These are phyloP conservation scores for Xylocopa sonorina DNA, from an alignment of 1,140 invertebrate species.

Conservation along the genomic window DNA sequence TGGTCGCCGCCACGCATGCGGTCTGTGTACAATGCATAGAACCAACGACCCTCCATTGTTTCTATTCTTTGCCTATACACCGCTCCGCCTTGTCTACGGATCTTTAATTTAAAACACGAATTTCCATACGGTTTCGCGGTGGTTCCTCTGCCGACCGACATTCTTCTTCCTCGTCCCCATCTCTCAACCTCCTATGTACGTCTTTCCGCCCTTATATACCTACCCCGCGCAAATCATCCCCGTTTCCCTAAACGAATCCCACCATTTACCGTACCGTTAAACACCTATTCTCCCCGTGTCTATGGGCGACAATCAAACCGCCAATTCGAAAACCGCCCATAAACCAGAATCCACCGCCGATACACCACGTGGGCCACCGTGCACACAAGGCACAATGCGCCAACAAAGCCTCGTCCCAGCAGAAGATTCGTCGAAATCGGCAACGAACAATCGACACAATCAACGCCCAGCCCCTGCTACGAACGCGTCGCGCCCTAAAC, in stretches of 20 bases:
- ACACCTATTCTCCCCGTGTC: constrained; percentile 48
- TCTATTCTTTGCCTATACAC: constrained; percentile 67
- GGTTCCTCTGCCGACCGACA: neutral
- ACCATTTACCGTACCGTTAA: constrained; percentile 57
- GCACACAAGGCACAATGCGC: constrained; percentile 12
- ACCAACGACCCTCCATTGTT: constrained; percentile 55
- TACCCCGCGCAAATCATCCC: constrained; percentile 1
- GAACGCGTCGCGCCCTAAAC: neutral
- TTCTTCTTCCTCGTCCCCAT: neutral
- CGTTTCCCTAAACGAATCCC: constrained; percentile 14
- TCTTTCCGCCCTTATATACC: neutral
- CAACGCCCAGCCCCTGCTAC: constrained; percentile 35
- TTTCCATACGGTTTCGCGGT: constrained; percentile 59
- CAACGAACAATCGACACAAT: constrained; percentile 66
- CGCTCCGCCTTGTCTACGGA: constrained; percentile 30
- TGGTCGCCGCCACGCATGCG: constrained; percentile 48
- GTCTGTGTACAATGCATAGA: constrained; percentile 33
- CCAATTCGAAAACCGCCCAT: constrained; percentile 41
- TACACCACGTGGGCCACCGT: constrained; percentile 32
- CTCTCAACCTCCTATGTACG: too few species aligned
- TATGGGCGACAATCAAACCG: constrained; percentile 47
- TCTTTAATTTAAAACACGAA: constrained; percentile 61
- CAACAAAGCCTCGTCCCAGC: constrained; percentile 49
- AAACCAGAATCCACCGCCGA: constrained; percentile 38
- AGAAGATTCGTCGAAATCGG: constrained; percentile 40